Conservation (phyloP, 2,888 invertebrate genomes). For the Synergus umbraculus region DNA sequence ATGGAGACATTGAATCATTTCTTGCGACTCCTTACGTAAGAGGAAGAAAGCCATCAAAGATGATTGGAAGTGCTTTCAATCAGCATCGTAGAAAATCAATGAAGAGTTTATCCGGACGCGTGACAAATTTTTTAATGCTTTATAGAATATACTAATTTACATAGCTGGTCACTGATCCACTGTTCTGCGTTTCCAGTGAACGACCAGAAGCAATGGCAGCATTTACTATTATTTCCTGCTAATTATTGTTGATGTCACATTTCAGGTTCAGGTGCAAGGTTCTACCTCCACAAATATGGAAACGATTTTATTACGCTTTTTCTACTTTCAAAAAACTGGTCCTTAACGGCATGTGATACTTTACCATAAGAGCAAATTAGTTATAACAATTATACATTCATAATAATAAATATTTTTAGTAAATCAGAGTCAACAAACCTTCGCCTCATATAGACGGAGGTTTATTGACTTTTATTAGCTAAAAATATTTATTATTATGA, state of each 20-base stretch:
- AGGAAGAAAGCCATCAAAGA: not conserved
- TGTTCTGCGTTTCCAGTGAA: not conserved
- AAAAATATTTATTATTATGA: too few species aligned
- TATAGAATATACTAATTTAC: not conserved
- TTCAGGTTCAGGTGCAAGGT: not conserved
- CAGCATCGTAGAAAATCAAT: conserved; percentile 15
- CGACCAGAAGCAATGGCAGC: not conserved
- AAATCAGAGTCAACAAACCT: too few species aligned
- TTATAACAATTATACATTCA: too few species aligned
- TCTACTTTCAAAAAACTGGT: not conserved
- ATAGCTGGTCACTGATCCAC: not conserved
- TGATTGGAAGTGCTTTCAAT: not conserved
- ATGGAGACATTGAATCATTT: not conserved
- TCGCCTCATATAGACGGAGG: too few species aligned
- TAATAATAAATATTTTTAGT: too few species aligned
- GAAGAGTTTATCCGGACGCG: not conserved
- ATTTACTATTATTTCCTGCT: not conserved
- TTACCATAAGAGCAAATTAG: too few species aligned
- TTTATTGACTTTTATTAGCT: too few species aligned
- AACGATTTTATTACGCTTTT: not conserved
- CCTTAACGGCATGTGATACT: not conserved
- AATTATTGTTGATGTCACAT: not conserved
- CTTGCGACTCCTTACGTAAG: not conserved
- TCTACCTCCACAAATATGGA: not conserved
- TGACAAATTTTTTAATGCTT: conserved; percentile 1